Conservation (phyloP, 2,797 vertebrate species). For the Fistularia tabacaria region DNA sequence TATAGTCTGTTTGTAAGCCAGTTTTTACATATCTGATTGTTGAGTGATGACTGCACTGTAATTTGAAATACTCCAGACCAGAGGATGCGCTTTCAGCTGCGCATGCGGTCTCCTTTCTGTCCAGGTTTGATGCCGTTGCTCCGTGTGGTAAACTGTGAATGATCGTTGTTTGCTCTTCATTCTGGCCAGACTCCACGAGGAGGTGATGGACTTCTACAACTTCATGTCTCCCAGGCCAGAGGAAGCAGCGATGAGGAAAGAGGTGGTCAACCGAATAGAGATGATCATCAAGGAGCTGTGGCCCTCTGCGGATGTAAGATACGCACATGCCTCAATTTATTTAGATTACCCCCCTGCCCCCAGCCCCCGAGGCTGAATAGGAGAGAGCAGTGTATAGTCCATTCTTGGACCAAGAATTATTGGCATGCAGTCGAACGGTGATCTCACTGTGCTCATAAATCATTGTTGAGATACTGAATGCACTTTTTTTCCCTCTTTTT, state of each 20-base stretch:
- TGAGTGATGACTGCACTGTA: too few relatives aligned
- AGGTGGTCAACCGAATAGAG: slow-evolving; percentile 95
- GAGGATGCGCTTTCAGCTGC: too few relatives aligned
- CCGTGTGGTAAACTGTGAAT: neutral
- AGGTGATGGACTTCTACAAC: slow-evolving; percentile 97
- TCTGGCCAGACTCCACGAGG: slow-evolving; percentile 86
- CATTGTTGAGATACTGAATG: neutral
- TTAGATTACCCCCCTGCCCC: neutral
- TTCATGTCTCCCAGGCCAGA: slow-evolving; percentile 96
- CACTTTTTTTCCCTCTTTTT: too few relatives aligned
- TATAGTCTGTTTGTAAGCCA: neutral
- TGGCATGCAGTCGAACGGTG: slow-evolving; percentile 8
- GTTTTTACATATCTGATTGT: neutral
- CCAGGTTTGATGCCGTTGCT: too few relatives aligned
- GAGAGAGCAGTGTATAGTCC: slow-evolving; percentile 3
- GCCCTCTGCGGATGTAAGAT: slow-evolving; percentile 89
- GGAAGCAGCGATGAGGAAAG: slow-evolving; percentile 95
- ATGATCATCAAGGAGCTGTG: slow-evolving; percentile 94
- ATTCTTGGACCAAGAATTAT: slow-evolving; percentile 1
- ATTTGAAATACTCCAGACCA: too few relatives aligned
- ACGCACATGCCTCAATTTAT: neutral
- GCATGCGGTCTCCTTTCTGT: too few relatives aligned
- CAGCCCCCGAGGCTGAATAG: neutral
- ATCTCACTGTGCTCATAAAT: slow-evolving; percentile 11
- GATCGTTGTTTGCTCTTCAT: slow-evolving; percentile 11